Base-by-base conservation (phyloP, 2,888 invertebrate species). In the Polymixis flavicincta region DNA sequence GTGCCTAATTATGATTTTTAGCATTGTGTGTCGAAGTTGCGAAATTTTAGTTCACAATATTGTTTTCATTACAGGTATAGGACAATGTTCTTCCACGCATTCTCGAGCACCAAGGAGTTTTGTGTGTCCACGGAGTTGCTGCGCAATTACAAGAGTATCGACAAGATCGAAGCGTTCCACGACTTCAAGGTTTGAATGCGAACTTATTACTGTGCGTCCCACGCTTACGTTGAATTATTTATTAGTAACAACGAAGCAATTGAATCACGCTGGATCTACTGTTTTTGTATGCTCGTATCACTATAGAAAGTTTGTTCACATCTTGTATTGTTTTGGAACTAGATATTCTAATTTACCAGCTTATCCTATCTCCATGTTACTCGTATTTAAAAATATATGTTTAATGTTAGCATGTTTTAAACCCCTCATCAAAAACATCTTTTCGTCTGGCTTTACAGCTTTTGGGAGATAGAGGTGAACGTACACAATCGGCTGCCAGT, bases 61-160 rank as follows among this genome's bases (percentile, higher is more conserved):
- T 85, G 80, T 85, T 79, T 81, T 80, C 69, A 75, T 71, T 95
- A 78, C 91, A 97, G 97, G 74, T 97, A 96, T 83, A 97, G 98
- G 82, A 98, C 97, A 37, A 96, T 98, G 86, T 98, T 98, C 93
- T 98, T 98, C 97, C 98, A 98, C 92, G 97, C 98, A 0, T 96
- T 98, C 93, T 97, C 98, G 52, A 98, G 98, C 87, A 98, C 98
- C 67, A 97, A 98, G 84, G 98, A 98, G 93, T 98, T 98, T 92
- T 97, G 97, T 74, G 98, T 98, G 11, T 97, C 98, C 17, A 98
- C 98, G 22, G 97, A 97, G 84, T 96, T 98, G 63, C 94, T 98
- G 57, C 97, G 97, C 90, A 98, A 98, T 91, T 97, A 98, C 93
- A 97, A 97, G 37, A 94, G 97, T 85, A 97, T 98, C n/a, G 97